These are phyloP conservation scores for Abscondita cerata DNA, from an alignment of 2,888 invertebrate genomes.

Conservation along the genomic window DNA sequence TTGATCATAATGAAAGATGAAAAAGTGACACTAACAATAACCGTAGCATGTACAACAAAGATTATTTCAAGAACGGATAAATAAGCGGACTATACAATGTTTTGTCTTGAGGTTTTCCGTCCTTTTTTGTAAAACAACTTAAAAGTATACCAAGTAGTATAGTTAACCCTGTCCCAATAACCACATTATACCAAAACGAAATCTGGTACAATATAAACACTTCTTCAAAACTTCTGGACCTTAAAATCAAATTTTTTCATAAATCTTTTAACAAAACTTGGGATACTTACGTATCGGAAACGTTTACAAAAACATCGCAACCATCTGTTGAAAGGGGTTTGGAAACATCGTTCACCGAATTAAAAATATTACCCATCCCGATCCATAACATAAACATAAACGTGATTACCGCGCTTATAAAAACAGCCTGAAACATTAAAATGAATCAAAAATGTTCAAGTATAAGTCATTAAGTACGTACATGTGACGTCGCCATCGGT, in stretches of 20 bases:
- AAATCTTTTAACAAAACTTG: too few relatives aligned
- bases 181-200: slow-evolving; percentile 15
- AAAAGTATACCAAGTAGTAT: slow-evolving; percentile 12
- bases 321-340: not conserved
- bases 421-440: not conserved
- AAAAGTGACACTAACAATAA: too few relatives aligned
- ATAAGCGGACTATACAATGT: too few relatives aligned
- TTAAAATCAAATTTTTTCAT: not conserved
- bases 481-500: slow-evolving; percentile 69
- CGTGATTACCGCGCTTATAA: not conserved
- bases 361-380: too few relatives aligned
- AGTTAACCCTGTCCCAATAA: slow-evolving; percentile 2
- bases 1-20: too few relatives aligned
- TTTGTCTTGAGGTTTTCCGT: slow-evolving; percentile 26
- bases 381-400: not conserved
- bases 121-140: slow-evolving; percentile 15
- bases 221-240: not conserved
- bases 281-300: too few relatives aligned
- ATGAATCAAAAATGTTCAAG: too few relatives aligned
- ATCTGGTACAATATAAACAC: slow-evolving; percentile 17
- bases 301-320: slow-evolving; percentile 9
- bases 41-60: too few relatives aligned
- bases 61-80: too few relatives aligned
- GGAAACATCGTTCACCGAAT: too few relatives aligned
- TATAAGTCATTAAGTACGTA: too few relatives aligned